These are phyloP conservation scores for Xiphophorus maculatus DNA, from an alignment of 2,113 vertebrate genomes.

Conservation along the genomic window DNA sequence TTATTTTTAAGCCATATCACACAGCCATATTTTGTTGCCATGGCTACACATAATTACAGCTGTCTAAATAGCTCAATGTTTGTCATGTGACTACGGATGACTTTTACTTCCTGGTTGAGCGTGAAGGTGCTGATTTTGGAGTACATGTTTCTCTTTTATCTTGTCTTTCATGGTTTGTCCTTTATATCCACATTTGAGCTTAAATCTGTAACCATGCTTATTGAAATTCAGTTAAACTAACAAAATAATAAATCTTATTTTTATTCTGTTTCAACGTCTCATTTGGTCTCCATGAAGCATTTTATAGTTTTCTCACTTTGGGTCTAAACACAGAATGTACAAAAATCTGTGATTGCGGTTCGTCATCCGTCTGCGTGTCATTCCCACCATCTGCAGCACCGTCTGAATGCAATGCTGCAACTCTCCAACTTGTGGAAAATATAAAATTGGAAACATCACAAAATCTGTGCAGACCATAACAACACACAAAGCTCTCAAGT, in stretches of 20 bases:
- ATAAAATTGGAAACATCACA: constrained; percentile 22
- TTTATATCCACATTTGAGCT: neutral
- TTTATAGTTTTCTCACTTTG: constrained; percentile 5
- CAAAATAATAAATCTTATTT: neutral
- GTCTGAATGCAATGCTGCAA: neutral
- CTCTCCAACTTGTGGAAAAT: constrained; percentile 4
- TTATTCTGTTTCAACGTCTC: neutral
- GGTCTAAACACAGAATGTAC: constrained; percentile 24
- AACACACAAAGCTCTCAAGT: neutral
- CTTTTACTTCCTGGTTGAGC: too few species aligned
- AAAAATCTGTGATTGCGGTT: constrained; percentile 13
- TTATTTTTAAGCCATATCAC: too few species aligned
- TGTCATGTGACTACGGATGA: too few species aligned
- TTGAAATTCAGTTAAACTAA: constrained; percentile 28
- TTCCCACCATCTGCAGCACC: neutral
- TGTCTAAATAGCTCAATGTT: too few species aligned
- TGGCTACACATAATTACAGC: too few species aligned
- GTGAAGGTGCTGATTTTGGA: too few species aligned
- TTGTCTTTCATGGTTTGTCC: neutral
- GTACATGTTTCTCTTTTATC: too few species aligned
- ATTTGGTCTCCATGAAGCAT: neutral
- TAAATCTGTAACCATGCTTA: neutral
- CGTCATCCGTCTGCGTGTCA: neutral
- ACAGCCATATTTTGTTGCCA: too few species aligned
- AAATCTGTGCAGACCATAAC: constrained; percentile 7